Evolutionary conservation across 2,113 vertebrate species (phyloP), one percentile per base, ranked within the genome.

Genomic region (Empidonax traillii): DNA sequence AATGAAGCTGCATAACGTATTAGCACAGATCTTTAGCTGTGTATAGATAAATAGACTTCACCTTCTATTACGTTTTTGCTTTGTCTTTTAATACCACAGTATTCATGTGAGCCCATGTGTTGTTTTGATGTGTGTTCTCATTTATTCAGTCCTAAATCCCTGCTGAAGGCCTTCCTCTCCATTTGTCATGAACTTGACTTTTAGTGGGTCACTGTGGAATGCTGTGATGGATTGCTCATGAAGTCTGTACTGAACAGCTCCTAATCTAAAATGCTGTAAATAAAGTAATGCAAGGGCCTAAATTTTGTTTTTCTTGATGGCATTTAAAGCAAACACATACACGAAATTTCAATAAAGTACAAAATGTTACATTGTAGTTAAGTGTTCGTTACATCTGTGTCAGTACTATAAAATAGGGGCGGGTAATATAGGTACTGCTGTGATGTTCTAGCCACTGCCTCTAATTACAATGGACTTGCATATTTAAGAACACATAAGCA

Each of bases 161-260:
- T 53, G 24, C 39, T 90, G 93, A 76, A 47, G 80, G 75, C 52
- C 43, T 85, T 33, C 59, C 41, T 85, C 56, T 87, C 67, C 44
- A 43, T 94, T 90, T 82, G 73, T 93, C 71, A 53, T 30, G 79
- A 61, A 17, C 66, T 80, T 89, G 49, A 58, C 77, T 95, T 89
- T 31, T 66, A 76, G 92, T 98, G 98, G 97, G 95, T 93, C 87
- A 27, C 55, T 59, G 51, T 80, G 87, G 74, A 85, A 77, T 86
- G 81, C 76, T 78, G 41, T 67, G 72, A 79, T 72, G 35, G 35
- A 22, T 81, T 86, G 76, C 39, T 61, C 35, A 10, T 52, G 37
- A 89, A 93, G 52, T 85, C 73, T 0, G 1, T 47, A 43, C 53
- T 77, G 84, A 90, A 68, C 43, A 77, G 59, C 65, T 75, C 39